Conservation (phyloP, 2,113 vertebrate genomes). For the Hippocampus barbouri region DNA sequence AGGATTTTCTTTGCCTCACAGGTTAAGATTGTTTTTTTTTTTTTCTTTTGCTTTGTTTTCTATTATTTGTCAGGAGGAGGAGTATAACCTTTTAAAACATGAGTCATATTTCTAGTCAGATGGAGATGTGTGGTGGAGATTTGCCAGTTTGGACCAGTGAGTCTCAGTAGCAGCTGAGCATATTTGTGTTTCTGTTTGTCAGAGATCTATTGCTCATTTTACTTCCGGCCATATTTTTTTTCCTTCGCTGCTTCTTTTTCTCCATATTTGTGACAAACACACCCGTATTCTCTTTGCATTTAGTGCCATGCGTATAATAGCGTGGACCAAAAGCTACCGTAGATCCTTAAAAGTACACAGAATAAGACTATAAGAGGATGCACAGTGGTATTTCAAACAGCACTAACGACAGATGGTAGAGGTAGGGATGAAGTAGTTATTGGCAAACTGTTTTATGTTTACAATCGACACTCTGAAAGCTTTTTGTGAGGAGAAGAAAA, state of each 20-base stretch:
- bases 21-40: neutral
- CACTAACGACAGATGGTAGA: neutral
- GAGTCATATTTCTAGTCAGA: slow-evolving; percentile 33
- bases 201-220: neutral
- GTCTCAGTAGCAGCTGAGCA: slow-evolving; percentile 43
- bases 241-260: neutral
- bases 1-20: neutral
- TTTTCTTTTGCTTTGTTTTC: neutral
- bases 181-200: neutral
- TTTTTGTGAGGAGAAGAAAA: too few relatives aligned
- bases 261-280: neutral
- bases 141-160: slow-evolving; percentile 40
- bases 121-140: slow-evolving; percentile 39
- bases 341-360: neutral
- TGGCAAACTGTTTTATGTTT: too few relatives aligned
- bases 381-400: neutral
- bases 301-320: neutral
- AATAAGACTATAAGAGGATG: neutral
- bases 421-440: too few relatives aligned
- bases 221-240: neutral
- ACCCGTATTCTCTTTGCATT: neutral
- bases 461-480: too few relatives aligned
- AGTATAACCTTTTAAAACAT: slow-evolving; percentile 44
- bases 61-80: slow-evolving; percentile 10
- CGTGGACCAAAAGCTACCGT: neutral